A percentile compares a stretch with the other conserved stretches of the same genome.
Evolutionary conservation across 2,797 vertebrate genomes (phyloP).

Genomic region (Craterocephalus amniculus): DNA sequence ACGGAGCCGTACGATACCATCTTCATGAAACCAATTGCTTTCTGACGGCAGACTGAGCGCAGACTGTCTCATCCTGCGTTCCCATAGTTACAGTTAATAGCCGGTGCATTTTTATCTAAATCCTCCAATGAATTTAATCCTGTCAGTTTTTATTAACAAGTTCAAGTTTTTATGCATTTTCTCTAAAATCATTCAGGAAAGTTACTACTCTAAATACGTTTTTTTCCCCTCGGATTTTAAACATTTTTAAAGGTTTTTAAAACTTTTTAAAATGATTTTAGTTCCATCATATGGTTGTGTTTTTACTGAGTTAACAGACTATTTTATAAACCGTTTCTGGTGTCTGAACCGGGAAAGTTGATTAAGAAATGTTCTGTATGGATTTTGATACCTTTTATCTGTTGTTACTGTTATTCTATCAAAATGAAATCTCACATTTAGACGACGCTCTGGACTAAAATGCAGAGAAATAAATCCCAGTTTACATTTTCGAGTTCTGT

Average conservation of each 20-base stretch:
- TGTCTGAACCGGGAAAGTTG: background rate
- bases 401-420: background rate
- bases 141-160: background rate
- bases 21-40: conserved; percentile 58
- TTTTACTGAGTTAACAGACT: background rate
- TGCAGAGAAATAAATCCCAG: too few relatives aligned
- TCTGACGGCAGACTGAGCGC: conserved; percentile 29
- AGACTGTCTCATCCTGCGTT: background rate
- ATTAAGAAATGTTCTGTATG: background rate
- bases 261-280: conserved; percentile 9
- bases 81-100: background rate
- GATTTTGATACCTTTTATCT: background rate
- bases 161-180: background rate
- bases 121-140: background rate
- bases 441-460: too few relatives aligned
- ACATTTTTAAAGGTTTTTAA: background rate
- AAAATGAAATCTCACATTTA: background rate
- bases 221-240: conserved; percentile 17
- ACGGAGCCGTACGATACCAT: conserved; percentile 77
- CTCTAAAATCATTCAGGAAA: background rate
- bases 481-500: background rate
- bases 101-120: background rate
- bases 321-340: background rate
- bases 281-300: background rate
- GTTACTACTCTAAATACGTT: background rate